Conservation (phyloP, 1,140 invertebrate genomes). For the Aethina tumida region DNA sequence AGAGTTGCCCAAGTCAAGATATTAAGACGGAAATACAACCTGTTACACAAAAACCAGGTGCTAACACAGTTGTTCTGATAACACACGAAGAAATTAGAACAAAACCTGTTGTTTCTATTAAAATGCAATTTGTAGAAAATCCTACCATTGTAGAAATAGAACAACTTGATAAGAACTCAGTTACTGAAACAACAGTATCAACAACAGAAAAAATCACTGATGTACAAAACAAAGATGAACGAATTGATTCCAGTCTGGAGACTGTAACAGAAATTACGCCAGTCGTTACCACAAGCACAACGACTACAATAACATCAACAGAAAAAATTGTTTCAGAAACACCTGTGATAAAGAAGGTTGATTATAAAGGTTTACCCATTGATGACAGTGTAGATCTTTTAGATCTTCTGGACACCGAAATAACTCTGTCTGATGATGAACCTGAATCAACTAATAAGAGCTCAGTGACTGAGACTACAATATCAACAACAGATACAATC, state of each 20-base stretch:
- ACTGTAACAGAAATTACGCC: no score
- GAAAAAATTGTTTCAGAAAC: no score
- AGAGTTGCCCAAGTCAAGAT: no score
- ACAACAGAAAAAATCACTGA: slow-evolving; percentile 1
- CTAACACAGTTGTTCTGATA: slow-evolving; percentile 52
- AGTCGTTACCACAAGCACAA: no score
- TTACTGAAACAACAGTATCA: slow-evolving; percentile 1
- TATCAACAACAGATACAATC: not conserved
- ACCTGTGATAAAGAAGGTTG: no score
- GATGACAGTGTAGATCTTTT: no score
- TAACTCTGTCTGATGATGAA: slow-evolving; percentile 10
- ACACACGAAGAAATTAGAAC: slow-evolving; percentile 57
- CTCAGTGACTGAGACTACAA: not conserved
- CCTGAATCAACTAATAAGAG: not conserved
- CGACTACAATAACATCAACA: no score
- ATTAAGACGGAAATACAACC: not conserved
- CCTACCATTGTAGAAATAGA: slow-evolving; percentile 8
- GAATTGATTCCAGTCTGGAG: not conserved
- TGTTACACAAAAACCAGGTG: slow-evolving; percentile 19
- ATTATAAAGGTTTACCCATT: no score
- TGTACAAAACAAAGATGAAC: not conserved
- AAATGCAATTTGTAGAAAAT: slow-evolving; percentile 40
- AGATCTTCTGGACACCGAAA: no score
- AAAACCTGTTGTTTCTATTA: slow-evolving; percentile 50
- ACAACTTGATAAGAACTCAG: not conserved